Evolutionary conservation across 2,888 invertebrate species (phyloP).

Genomic region (Cheilosia urbana): DNA sequence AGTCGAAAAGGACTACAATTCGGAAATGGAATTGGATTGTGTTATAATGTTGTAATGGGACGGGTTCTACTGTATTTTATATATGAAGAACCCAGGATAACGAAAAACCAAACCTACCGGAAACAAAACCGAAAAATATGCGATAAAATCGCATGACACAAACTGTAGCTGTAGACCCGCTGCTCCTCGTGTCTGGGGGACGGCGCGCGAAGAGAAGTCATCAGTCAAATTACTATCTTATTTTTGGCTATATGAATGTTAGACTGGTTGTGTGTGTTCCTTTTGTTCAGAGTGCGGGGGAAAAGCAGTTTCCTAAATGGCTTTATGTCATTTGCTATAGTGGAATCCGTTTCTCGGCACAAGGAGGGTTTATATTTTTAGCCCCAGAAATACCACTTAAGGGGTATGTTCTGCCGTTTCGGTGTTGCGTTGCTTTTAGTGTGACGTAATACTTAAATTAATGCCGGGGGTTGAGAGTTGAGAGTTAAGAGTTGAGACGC

Average conservation of each 20-base stretch:
- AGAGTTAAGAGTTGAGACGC: constrained; percentile 16
- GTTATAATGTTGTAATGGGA: constrained; percentile 35
- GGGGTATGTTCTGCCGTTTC: constrained; percentile 41
- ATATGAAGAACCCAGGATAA: constrained; percentile 44
- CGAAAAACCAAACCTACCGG: constrained; percentile 74
- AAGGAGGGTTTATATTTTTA: constrained; percentile 63
- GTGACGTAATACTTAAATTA: constrained; percentile 66
- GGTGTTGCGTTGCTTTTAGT: constrained; percentile 29
- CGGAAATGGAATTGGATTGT: constrained; percentile 74
- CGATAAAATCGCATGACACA: constrained; percentile 77
- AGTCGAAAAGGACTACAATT: constrained; percentile 33
- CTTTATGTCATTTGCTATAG: constrained; percentile 73
- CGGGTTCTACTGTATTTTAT: constrained; percentile 10
- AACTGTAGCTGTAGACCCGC: constrained; percentile 56
- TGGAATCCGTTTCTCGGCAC: constrained; percentile 59
- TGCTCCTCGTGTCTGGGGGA: constrained; percentile 17
- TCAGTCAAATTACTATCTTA: constrained; percentile 77
- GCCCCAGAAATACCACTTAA: constrained; percentile 61
- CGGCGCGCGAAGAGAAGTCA: constrained; percentile 70
- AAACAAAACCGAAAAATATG: constrained; percentile 74
- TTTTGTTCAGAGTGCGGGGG: constrained; percentile 4
- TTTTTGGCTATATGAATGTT: constrained; percentile 69
- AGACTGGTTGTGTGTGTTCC: constrained; percentile 27
- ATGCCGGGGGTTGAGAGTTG: constrained; percentile 7
- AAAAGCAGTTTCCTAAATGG: constrained; percentile 68